These are phyloP conservation scores for Dryomyza anilis DNA, from an alignment of 2,888 invertebrate species.

Conservation along the genomic window DNA sequence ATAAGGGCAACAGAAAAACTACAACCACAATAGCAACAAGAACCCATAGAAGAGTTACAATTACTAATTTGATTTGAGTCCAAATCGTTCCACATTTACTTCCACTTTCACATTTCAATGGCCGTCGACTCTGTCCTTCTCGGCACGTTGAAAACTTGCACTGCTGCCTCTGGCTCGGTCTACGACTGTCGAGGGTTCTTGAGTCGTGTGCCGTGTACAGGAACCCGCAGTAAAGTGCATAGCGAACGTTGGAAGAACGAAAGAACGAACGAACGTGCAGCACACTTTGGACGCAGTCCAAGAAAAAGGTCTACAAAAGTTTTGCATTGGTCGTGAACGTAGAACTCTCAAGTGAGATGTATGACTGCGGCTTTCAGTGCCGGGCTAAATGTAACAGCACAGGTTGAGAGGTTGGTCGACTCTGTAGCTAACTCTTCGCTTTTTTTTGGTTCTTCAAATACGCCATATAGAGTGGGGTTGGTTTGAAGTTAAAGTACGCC, in stretches of 20 bases:
- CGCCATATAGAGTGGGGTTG: too few species aligned
- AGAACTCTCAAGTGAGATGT: too few species aligned
- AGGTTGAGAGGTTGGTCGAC: too few species aligned
- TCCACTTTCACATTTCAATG: too few species aligned
- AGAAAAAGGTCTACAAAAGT: too few species aligned
- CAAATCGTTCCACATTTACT: conserved; percentile 1
- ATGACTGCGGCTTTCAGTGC: too few species aligned
- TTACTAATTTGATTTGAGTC: conserved; percentile 10
- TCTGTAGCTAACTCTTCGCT: too few species aligned
- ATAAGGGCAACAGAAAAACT: neutral
- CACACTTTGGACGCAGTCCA: too few species aligned
- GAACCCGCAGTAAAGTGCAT: neutral
- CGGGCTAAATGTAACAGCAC: too few species aligned
- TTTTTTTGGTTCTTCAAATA: too few species aligned
- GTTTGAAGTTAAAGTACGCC: too few species aligned
- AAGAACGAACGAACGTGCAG: neutral
- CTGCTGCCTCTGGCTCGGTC: neutral
- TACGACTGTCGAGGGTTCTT: neutral
- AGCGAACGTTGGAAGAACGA: neutral
- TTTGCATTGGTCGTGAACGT: too few species aligned
- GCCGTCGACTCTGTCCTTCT: neutral
- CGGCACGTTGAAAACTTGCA: neutral
- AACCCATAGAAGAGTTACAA: neutral
- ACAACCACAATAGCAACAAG: neutral
- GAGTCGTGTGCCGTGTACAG: neutral